A percentile compares a stretch with the other conserved stretches of the same genome.
Conservation (phyloP, 2,797 vertebrate species). For the Lerista edwardsae region DNA sequence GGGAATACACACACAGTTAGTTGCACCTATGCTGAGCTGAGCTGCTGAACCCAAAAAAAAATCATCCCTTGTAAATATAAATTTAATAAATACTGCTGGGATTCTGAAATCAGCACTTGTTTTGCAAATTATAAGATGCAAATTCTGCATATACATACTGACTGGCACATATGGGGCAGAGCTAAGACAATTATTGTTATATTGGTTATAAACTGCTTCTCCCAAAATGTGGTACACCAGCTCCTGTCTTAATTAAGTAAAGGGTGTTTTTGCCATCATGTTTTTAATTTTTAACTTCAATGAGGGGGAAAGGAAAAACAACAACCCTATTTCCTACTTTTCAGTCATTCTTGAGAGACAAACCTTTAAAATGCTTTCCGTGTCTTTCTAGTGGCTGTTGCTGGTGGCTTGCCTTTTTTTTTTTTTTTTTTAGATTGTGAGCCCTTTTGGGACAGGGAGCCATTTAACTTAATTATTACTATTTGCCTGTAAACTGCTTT, state of each 20-base stretch:
- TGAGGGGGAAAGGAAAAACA: neutral
- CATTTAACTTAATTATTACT: too few species aligned
- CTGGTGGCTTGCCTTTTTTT: too few species aligned
- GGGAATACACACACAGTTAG: conserved; percentile 46
- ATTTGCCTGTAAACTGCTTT: too few species aligned
- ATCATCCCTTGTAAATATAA: conserved; percentile 61
- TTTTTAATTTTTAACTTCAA: conserved; percentile 16
- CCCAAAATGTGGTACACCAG: neutral
- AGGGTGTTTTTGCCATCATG: too few species aligned
- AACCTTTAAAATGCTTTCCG: conserved; percentile 20
- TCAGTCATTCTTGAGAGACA: conserved; percentile 20
- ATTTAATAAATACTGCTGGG: conserved; percentile 55
- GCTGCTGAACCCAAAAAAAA: conserved; percentile 49
- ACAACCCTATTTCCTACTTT: neutral
- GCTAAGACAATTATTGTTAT: conserved; percentile 13
- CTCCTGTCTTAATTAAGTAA: neutral
- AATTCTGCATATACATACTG: neutral
- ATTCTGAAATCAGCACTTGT: conserved; percentile 47
- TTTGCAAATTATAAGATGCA: conserved; percentile 41
- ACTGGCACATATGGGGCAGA: neutral
- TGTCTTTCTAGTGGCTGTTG: too few species aligned
- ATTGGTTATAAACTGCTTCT: neutral
- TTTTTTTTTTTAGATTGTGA: too few species aligned
- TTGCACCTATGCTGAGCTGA: conserved; percentile 56
- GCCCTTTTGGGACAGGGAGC: too few species aligned